Evolutionary conservation across 2,888 invertebrate genomes (phyloP).

Genomic region (Drosophila tripunctata): DNA sequence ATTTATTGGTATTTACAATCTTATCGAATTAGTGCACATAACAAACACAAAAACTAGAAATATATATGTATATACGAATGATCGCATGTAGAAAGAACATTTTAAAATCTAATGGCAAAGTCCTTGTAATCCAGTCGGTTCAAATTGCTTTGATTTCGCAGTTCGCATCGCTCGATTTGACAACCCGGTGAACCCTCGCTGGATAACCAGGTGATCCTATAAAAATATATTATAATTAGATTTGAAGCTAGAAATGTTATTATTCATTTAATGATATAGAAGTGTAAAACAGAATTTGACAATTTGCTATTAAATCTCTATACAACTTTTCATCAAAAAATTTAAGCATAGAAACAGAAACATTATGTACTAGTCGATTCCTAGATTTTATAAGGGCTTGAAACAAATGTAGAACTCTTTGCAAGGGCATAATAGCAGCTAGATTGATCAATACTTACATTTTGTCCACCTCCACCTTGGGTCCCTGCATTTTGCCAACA

Average conservation of each 20-base stretch:
- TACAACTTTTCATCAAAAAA: too few relatives aligned
- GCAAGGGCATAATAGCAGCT: too few relatives aligned
- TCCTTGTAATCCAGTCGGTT: slow-evolving; percentile 87
- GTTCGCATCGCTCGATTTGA: slow-evolving; percentile 92
- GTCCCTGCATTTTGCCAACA: slow-evolving; percentile 94
- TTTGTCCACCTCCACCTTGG: slow-evolving; percentile 90
- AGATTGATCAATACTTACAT: slow-evolving; percentile 88
- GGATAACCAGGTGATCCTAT: slow-evolving; percentile 92
- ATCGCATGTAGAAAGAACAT: slow-evolving; percentile 5
- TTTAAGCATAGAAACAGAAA: too few relatives aligned
- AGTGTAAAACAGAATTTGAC: too few relatives aligned
- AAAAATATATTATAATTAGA: not conserved
- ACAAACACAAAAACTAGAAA: slow-evolving; percentile 57
- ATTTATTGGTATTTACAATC: slow-evolving; percentile 62
- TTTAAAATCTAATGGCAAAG: slow-evolving; percentile 92
- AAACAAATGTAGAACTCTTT: too few relatives aligned
- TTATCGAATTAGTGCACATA: slow-evolving; percentile 67
- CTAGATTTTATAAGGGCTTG: not conserved
- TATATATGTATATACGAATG: slow-evolving; percentile 3
- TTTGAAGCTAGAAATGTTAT: too few relatives aligned
- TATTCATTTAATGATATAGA: too few relatives aligned
- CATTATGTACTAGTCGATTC: too few relatives aligned
- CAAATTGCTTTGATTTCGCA: slow-evolving; percentile 92
- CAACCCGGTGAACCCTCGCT: slow-evolving; percentile 93
- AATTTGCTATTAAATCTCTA: too few relatives aligned